Base-by-base conservation (phyloP, 2,888 invertebrate genomes). In the Sphaerophoria taeniata region DNA sequence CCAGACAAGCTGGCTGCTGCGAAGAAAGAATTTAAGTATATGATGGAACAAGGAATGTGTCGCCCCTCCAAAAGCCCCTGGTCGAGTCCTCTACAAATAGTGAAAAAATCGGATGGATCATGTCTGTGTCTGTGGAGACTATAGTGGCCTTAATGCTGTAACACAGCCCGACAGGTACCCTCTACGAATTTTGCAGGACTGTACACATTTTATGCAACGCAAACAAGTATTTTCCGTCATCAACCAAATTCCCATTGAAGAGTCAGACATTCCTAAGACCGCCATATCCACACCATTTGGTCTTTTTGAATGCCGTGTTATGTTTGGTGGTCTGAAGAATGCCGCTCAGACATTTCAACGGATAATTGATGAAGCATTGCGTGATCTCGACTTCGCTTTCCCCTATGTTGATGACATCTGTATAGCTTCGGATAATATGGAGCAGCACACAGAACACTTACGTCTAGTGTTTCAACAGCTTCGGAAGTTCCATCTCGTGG, bases 291-390 rank as follows among this genome's bases (percentile, higher is more conserved):
- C 91, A 4, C 90, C 91, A 0, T 89, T 91, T 69, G 91, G 90
- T 4, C 75, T 91, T 4, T 91, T 89, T 67, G 91, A 91, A 71
- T 90, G 89, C 49, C 9, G 82, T 0, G 47, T 63, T 7, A 91
- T 91, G 90, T 87, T 87, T 31, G 84, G 75, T 2, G 58, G 58
- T 58, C 7, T 58, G 9, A 58, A 9, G 7, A 58, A 58, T 63
- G 90, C 90, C 0, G 89, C 89, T 0, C n/a, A 90, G 70, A 90
- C 90, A 0, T 92, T 91, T 76, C 90, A 91, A 74, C 80, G 90
- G 0, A 90, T 90, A 65, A 89, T 91, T 67, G 87, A 91, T 61
- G 87, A 78, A 6, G 58, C 58, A 24, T 11, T 58, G 9, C 36
- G 39, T 6, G 58, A 58, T 2, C 53, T 89, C 2, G 89, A 88